These are phyloP conservation scores for Eucriotettix oculatus DNA, from an alignment of 2,888 invertebrate genomes.

Conservation along the genomic window DNA sequence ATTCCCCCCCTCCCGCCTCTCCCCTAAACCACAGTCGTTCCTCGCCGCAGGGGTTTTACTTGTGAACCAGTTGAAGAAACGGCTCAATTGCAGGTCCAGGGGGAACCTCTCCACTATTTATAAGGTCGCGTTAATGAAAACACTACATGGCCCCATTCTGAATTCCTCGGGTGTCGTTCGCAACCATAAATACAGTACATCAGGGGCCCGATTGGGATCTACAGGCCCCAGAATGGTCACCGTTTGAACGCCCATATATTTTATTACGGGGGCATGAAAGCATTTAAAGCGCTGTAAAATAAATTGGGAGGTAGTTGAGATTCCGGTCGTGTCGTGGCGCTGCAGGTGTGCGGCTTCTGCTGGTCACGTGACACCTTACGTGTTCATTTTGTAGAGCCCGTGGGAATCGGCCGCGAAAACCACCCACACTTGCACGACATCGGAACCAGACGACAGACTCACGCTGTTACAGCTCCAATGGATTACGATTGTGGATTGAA, in stretches of 20 bases:
- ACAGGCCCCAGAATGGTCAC: background rate
- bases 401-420: background rate
- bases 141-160: background rate
- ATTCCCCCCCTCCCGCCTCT: no score
- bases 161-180: background rate
- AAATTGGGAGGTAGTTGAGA: background rate
- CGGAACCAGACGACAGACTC: no score
- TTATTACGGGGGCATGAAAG: background rate
- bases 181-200: background rate
- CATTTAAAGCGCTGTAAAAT: background rate
- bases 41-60: no score
- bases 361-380: background rate
- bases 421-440: no score
- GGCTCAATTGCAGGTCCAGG: no score
- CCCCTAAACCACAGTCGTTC: no score
- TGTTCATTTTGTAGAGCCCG: background rate
- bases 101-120: background rate
- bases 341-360: background rate
- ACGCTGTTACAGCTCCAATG: no score
- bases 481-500: no score
- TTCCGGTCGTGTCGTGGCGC: background rate
- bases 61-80: no score
- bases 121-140: background rate
- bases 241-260: background rate
- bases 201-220: background rate